Base-by-base conservation (phyloP, 2,888 invertebrate species). In the Chrysina gloriosa region DNA sequence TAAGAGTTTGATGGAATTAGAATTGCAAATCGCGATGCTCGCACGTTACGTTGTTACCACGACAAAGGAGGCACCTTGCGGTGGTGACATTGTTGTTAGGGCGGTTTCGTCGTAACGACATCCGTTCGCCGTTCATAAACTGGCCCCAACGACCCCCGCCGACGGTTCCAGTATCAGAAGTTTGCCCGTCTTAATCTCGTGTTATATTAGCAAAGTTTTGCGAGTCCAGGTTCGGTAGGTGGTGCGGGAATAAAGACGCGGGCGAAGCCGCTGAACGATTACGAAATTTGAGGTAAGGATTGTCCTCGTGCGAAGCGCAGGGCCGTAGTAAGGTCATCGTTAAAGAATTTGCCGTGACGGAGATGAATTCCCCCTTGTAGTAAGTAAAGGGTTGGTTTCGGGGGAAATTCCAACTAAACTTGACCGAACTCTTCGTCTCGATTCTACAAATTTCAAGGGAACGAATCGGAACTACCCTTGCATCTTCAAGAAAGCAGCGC, bases 121-220 rank as follows among this genome's bases (percentile, higher is more conserved):
- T 27, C 50, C 25, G 23, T 19, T 5, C 21, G 27, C 27, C 25
- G 16, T 45, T 7, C 45, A 16, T 19, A n/a, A n/a, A n/a, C n/a
- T n/a, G n/a, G n/a, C 21, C 9, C 52, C 48, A 14, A 27, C 25
- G 25, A n/a, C n/a, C 48, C 34, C 29, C 19, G 31, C 19, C 52
- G 31, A 31, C 52, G 19, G 31, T 25, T 52, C 58, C 39, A 25
- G 39, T 58, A 58, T 58, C 58, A 58, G 39, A 58, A 58, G 77
- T 77, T 77, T 36, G 58, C 58, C 78, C 77, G 75, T 78, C 79
- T 79, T 79, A 79, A 80, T 80, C 79, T 77, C 74, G 77, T 80
- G 80, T 80, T 80, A 80, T 80, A 80, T 80, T 80, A 78, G 78
- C 77, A 77, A 80, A 80, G 80, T 80, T 80, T 79, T 58, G 58